Base-by-base conservation (phyloP, 2,797 vertebrate genomes). In the Cossypha heuglini region DNA sequence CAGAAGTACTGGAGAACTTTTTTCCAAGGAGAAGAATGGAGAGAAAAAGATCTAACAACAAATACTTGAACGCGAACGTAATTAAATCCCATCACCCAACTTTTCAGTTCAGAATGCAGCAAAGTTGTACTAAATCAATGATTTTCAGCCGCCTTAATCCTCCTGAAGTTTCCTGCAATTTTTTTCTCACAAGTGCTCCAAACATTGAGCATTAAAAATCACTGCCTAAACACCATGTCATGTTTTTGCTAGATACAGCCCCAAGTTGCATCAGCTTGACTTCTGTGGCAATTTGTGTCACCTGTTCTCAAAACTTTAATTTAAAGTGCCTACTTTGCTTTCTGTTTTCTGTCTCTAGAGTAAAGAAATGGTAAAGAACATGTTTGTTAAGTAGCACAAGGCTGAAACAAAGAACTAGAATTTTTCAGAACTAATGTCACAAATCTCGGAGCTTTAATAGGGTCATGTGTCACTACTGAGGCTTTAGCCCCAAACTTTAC, bases 401-500 rank as follows among this genome's bases (percentile, higher is more conserved):
- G 54, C 49, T 79, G 43, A 37, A 77, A 62, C 3, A 69, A 64
- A 86, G 51, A 42, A 63, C 21, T 17, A 69, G 13, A 38, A 58
- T 69, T 62, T 79, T 68, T 63, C 13, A 54, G 38, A 64, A 69
- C 18, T 49, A 25, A 38, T 25, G 43, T 40, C 43, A 58, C 29
- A 55, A n/a, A 63, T n/a, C n/a, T 48, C n/a, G 69, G 8, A 15
- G 59, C 19, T 67, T 77, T 52, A 77, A 26, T 1, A 90, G 42
- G 35, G 26, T 51, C 38, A 52, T 2, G 2, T 14, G 28, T 25
- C 2, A 4, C 25, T 55, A 20, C 0, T 11, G 25, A 80, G 52
- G 40, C 40, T 54, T 61, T 16, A 64, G 46, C 40, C 22, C 37
- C 38, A 35, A 37, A 73, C 31, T 52, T 55, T 6, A 84, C 26